Conservation (phyloP, 2,797 vertebrate species). For the Chanos chanos region DNA sequence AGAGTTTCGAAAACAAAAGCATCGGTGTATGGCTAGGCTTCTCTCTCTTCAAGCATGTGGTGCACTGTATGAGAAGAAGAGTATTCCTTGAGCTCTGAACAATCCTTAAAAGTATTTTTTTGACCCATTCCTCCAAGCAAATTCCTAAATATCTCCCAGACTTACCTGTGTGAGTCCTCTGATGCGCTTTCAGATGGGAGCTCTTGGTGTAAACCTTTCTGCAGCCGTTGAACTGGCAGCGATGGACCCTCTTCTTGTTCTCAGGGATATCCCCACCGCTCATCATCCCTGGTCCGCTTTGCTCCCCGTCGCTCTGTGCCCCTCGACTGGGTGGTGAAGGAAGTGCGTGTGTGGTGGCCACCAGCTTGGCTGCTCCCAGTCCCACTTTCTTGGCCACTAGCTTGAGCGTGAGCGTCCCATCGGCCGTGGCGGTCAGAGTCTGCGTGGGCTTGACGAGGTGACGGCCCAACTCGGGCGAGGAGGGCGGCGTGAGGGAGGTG, state of each 20-base stretch:
- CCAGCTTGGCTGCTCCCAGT: conserved; percentile 80
- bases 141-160: not conserved
- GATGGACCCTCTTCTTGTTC: conserved; percentile 98
- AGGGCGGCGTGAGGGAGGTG: conserved; percentile 95
- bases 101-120: too few relatives aligned
- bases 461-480: conserved; percentile 92
- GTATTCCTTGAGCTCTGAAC: too few relatives aligned
- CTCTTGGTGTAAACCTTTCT: conserved; percentile 99
- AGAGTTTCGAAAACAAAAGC: too few relatives aligned
- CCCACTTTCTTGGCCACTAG: conserved; percentile 92
- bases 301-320: conserved; percentile 85
- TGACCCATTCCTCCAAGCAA: not conserved
- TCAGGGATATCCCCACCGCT: conserved; percentile 72
- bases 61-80: too few relatives aligned
- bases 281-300: conserved; percentile 52
- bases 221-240: conserved; percentile 98
- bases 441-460: conserved; percentile 93
- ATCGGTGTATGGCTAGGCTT: too few relatives aligned
- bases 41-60: too few relatives aligned
- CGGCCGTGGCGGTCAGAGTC: conserved; percentile 83
- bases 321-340: conserved; percentile 75
- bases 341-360: conserved; percentile 70
- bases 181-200: conserved; percentile 98
- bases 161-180: conserved; percentile 98
- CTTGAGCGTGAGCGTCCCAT: conserved; percentile 92